Percentiles rank a stretch among this genome's conserved stretches.
These are phyloP conservation scores for Galago senegalensis DNA, from an alignment of 2,797 vertebrate species.

Conservation along the genomic window DNA sequence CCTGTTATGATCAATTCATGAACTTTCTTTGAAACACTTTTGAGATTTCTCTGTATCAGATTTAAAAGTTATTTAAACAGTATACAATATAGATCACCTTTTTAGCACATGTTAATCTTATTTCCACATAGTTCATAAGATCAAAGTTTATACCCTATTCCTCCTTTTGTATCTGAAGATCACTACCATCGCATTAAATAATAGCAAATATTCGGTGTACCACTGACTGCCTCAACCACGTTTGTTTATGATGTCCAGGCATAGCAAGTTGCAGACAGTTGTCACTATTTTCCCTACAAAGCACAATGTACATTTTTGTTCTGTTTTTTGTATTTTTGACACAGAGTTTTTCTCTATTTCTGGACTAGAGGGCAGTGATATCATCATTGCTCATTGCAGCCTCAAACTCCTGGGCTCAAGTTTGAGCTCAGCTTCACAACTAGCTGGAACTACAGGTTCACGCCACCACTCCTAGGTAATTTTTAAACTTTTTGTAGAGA, in stretches of 20 bases:
- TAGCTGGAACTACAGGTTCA: not conserved
- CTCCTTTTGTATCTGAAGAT: not conserved
- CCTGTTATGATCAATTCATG: not conserved
- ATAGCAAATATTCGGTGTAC: constrained; percentile 8
- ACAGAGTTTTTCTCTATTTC: not conserved
- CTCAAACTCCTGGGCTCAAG: not conserved
- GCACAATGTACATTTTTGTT: not conserved
- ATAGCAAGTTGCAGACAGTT: not conserved
- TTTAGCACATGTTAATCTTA: not conserved
- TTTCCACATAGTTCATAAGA: not conserved
- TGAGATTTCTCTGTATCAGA: not conserved
- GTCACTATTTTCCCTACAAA: not conserved
- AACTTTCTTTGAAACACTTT: not conserved
- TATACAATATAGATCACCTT: not conserved
- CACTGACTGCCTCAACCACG: not conserved
- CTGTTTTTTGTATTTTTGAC: not conserved
- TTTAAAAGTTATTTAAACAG: not conserved
- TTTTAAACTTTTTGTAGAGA: too few species aligned
- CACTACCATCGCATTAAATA: not conserved
- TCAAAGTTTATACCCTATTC: not conserved
- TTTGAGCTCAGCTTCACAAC: not conserved
- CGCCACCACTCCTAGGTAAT: not conserved
- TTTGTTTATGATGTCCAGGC: constrained; percentile 8
- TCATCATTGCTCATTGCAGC: not conserved
- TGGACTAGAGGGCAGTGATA: not conserved